Evolutionary conservation across 1,140 invertebrate species (phyloP).

Genomic region (Neotoxoptera formosana): DNA sequence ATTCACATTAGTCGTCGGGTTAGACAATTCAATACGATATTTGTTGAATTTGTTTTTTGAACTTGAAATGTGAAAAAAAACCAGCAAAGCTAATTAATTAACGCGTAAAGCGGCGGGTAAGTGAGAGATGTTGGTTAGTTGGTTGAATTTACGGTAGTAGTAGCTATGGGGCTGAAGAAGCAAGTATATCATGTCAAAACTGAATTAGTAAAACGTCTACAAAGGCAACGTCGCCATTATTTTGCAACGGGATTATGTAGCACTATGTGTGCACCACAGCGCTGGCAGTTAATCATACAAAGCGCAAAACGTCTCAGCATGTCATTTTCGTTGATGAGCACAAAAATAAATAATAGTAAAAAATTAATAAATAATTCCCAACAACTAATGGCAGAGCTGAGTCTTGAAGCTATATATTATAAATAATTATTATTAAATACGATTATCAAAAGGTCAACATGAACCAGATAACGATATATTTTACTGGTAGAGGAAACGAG

Average conservation of each 20-base stretch:
- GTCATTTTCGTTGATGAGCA: constrained; percentile 26
- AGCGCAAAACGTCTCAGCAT: constrained; percentile 21
- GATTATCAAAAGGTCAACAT: neutral
- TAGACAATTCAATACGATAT: neutral
- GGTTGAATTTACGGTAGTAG: neutral
- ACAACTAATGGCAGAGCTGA: neutral
- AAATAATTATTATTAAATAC: neutral
- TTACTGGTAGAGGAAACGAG: neutral
- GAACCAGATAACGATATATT: neutral
- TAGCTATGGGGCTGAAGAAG: neutral
- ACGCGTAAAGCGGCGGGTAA: neutral
- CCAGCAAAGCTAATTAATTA: neutral
- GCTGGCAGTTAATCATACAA: constrained; percentile 52
- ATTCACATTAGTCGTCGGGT: neutral
- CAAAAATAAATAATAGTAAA: neutral
- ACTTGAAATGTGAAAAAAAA: neutral
- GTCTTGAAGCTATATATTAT: neutral
- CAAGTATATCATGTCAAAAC: constrained; percentile 44
- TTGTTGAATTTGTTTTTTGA: neutral
- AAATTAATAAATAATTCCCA: neutral
- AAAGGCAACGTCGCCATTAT: constrained; percentile 47
- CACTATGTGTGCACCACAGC: neutral
- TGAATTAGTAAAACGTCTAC: constrained; percentile 54
- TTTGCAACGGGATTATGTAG: constrained; percentile 43
- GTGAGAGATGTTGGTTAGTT: neutral